Conservation (phyloP, 2,797 vertebrate genomes). For the Rhinophrynus dorsalis region DNA sequence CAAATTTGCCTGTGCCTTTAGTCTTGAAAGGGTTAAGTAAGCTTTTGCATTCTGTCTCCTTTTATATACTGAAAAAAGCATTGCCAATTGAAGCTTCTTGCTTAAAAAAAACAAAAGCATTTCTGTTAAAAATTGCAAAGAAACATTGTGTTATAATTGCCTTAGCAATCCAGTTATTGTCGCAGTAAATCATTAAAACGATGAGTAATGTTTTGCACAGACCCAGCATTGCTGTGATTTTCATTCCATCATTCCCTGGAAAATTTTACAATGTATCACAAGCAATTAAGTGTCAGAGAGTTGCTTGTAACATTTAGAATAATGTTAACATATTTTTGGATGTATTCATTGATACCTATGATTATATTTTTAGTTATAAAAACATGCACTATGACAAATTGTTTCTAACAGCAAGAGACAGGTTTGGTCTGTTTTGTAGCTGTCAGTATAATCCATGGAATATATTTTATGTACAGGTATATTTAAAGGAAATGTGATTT, state of each 20-base stretch:
- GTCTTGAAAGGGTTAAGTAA: too few species aligned
- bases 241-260: neutral
- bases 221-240: neutral
- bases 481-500: too few species aligned
- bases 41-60: too few species aligned
- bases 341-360: neutral
- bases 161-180: conserved; percentile 18
- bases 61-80: too few species aligned
- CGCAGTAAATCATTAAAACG: neutral
- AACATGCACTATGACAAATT: too few species aligned
- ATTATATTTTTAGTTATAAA: neutral
- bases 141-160: neutral
- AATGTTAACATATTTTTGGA: neutral
- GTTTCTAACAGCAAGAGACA: too few species aligned
- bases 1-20: too few species aligned
- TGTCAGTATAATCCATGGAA: too few species aligned
- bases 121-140: neutral
- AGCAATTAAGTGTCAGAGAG: neutral
- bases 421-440: too few species aligned
- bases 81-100: too few species aligned
- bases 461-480: too few species aligned
- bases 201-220: conserved; percentile 3
- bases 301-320: neutral
- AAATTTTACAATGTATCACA: neutral
- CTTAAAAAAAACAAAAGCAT: neutral